Evolutionary conservation across 2,888 invertebrate genomes (phyloP), one percentile per base, ranked within the genome.

Genomic region (Diarsia dahlii): DNA sequence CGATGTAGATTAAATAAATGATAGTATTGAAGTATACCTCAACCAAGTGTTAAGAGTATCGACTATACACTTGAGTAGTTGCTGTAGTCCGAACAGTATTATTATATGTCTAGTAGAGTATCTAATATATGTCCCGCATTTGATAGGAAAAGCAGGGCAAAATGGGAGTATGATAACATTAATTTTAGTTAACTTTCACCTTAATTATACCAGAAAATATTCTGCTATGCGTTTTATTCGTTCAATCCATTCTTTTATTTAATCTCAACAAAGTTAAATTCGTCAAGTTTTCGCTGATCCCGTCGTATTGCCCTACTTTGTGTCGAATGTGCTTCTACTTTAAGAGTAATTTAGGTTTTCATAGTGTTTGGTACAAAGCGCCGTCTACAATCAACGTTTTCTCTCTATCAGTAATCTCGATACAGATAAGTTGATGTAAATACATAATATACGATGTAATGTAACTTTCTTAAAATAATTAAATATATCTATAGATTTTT

Each of bases 381-480:
- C 82, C 62, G 71, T 69, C 71, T 83, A 84, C 84, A 80, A 76
- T 84, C 76, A 80, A 84, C 80, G 64, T 76, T 76, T 80, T 71
- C 74, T 84, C 74, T 86, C 52, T 84, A 68, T 74, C 79, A 84
- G 82, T 84, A 88, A 89, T 90, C 85, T 89, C 87, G 80, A 84
- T 87, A 86, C 84, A 88, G 82, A 86, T 90, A 87, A 88, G 90
- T 92, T 93, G 87, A 93, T 95, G 95, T 95, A 95, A 94, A 94
- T 95, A 95, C 93, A 93, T 89, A 91, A 91, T 90, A 89, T 91
- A 89, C 84, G 88, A 90, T 88, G 88, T 90, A 90, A 90, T 93
- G 89, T 94, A 93, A 93, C 93, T 92, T 89, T 91, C 88, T 91
- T 90, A 92, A 93, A 93, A 88, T 92, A 93, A 94, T 91, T 93